phyloP scores from a whole-genome alignment of 1,140 invertebrate genomes.

The Drosophila cardini region DNA sequence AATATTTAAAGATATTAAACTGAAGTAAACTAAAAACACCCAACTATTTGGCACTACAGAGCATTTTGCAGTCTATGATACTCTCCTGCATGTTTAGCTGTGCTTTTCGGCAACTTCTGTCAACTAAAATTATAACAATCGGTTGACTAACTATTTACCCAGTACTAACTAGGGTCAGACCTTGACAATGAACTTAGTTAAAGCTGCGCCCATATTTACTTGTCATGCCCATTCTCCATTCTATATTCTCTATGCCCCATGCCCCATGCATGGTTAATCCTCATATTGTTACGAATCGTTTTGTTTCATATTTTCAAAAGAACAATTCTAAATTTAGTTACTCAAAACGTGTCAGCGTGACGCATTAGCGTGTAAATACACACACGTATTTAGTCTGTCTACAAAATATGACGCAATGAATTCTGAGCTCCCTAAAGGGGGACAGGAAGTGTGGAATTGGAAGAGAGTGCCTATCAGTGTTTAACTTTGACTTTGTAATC shows the following conservation, averaged over 20 bases:
- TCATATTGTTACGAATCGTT: slow-evolving; percentile 27
- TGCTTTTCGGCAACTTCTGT: slow-evolving; percentile 21
- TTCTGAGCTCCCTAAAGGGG: slow-evolving; percentile 12
- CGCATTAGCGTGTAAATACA: slow-evolving; percentile 47
- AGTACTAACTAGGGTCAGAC: slow-evolving; percentile 28
- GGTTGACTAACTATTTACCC: slow-evolving; percentile 24
- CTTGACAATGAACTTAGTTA: slow-evolving; percentile 67
- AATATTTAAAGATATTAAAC: no score
- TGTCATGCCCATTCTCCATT: slow-evolving; percentile 72
- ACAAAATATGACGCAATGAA: slow-evolving; percentile 54
- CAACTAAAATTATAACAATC: slow-evolving; percentile 12
- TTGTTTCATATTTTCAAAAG: slow-evolving; percentile 29
- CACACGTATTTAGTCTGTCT: slow-evolving; percentile 2
- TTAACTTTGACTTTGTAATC: slow-evolving; percentile 15
- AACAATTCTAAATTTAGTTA: slow-evolving; percentile 37
- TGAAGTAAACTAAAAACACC: no score
- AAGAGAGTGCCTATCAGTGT: slow-evolving; percentile 9
- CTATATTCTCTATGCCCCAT: no score
- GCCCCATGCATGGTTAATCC: slow-evolving; percentile 41
- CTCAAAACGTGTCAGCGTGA: slow-evolving; percentile 36
- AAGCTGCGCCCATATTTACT: slow-evolving; percentile 44
- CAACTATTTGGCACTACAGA: background rate
- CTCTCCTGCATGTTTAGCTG: background rate
- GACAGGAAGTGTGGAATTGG: no score
- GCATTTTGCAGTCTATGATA: background rate